phyloP scores from a whole-genome alignment of 1,140 invertebrate species.

The Brachionus plicatilis region DNA sequence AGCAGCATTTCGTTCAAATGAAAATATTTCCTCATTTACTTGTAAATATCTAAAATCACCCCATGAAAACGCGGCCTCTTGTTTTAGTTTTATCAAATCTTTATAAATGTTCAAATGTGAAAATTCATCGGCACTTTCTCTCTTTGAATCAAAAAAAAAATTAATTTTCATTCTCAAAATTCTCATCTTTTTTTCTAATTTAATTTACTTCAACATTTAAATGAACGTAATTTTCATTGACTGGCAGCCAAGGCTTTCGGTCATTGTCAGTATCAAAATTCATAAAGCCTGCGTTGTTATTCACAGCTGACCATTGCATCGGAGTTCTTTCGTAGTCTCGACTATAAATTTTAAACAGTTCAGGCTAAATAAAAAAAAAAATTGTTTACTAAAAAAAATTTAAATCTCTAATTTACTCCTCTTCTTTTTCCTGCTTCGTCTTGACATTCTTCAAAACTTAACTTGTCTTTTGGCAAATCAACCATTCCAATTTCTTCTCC shows the following conservation, averaged over 20 bases:
- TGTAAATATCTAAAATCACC: constrained; percentile 46
- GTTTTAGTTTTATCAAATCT: constrained; percentile 46
- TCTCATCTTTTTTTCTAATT: too few relatives aligned
- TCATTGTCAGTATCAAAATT: constrained; percentile 58
- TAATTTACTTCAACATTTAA: constrained; percentile 47
- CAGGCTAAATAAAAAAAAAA: neutral
- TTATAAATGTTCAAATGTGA: constrained; percentile 50
- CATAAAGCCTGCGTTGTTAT: constrained; percentile 62
- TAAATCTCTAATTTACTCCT: neutral
- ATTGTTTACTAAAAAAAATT: neutral
- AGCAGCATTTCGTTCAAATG: constrained; percentile 39
- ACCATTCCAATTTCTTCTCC: constrained; percentile 52
- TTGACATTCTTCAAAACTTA: constrained; percentile 36
- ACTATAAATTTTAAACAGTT: constrained; percentile 54
- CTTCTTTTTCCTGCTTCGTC: constrained; percentile 15
- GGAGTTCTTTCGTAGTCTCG: constrained; percentile 66
- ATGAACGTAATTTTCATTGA: constrained; percentile 43
- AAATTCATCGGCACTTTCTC: constrained; percentile 42
- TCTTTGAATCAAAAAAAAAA: neutral
- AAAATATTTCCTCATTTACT: constrained; percentile 46
- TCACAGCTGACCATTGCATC: constrained; percentile 64
- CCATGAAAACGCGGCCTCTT: constrained; percentile 51
- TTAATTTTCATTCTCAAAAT: too few relatives aligned
- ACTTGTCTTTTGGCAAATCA: constrained; percentile 42
- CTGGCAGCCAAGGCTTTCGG: constrained; percentile 38